Percentiles rank a stretch among this genome's conserved stretches.
phyloP scores from a whole-genome alignment of 2,888 invertebrate genomes.

The Oegoconia quadripuncta region DNA sequence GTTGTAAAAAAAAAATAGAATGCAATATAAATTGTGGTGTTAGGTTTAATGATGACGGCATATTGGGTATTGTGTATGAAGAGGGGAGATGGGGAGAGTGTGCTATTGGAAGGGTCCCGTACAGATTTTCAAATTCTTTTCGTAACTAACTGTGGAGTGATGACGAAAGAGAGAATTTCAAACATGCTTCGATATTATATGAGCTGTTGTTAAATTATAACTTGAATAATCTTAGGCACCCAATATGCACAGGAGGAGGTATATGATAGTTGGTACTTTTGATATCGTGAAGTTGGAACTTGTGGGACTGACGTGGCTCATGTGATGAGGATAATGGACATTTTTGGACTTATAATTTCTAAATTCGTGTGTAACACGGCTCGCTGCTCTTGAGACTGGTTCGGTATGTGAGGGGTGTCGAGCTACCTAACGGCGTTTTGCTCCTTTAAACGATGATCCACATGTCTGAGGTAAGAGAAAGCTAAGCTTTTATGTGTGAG shows the following conservation, averaged over 20 bases:
- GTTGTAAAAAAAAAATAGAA: conserved; percentile 66
- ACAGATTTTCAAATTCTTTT: conserved; percentile 10
- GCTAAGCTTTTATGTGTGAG: background rate
- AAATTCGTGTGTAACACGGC: conserved; percentile 72
- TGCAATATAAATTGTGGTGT: conserved; percentile 69
- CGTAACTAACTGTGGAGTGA: conserved; percentile 8
- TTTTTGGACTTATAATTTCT: conserved; percentile 45
- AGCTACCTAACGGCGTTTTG: conserved; percentile 5
- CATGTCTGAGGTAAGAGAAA: too few relatives aligned
- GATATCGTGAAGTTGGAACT: conserved; percentile 58
- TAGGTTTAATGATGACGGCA: conserved; percentile 56
- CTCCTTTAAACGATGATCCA: background rate
- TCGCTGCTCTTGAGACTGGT: conserved; percentile 63
- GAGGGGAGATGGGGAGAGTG: conserved; percentile 32
- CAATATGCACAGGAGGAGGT: conserved; percentile 41
- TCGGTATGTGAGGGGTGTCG: conserved; percentile 37
- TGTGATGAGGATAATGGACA: conserved; percentile 70
- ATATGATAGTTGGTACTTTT: conserved; percentile 46
- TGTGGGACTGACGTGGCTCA: conserved; percentile 71
- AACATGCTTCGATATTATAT: conserved; percentile 8
- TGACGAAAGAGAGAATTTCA: conserved; percentile 7
- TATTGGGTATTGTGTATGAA: conserved; percentile 75
- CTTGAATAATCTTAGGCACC: conserved; percentile 27
- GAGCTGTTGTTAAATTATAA: conserved; percentile 5
- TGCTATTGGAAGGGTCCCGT: conserved; percentile 2